These are phyloP conservation scores for Sarcophaga carnaria DNA, from an alignment of 2,888 invertebrate genomes.

Conservation along the genomic window DNA sequence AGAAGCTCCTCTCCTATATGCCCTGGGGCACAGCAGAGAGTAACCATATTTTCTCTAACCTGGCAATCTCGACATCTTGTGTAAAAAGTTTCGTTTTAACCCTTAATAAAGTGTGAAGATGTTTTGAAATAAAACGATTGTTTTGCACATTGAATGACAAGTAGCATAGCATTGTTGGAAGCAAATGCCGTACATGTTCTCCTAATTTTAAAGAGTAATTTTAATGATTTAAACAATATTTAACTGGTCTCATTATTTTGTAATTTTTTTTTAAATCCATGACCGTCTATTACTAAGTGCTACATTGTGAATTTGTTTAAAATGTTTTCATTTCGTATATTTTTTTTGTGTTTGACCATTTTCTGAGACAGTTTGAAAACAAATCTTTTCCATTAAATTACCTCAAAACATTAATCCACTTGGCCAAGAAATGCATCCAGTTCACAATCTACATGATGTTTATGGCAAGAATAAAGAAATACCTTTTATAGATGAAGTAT, in stretches of 20 bases:
- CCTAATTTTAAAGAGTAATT: no score
- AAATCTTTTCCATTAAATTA: constrained; percentile 61
- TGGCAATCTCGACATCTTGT: no score
- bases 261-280: no score
- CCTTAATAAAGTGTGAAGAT: no score
- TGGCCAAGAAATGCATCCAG: constrained; percentile 48
- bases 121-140: no score
- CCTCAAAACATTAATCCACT: constrained; percentile 37
- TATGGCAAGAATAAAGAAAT: constrained; percentile 36
- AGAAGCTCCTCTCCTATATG: no score
- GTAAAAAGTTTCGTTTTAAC: fast-evolving
- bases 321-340: constrained; percentile 3
- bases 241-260: background rate
- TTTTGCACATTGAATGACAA: no score
- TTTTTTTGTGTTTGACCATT: background rate
- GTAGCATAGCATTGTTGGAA: no score
- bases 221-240: background rate
- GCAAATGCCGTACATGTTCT: no score
- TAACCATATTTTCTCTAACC: no score
- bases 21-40: no score
- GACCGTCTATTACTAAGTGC: no score
- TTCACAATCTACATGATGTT: constrained; percentile 41
- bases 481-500: constrained; percentile 51
- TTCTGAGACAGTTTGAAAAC: constrained; percentile 24
- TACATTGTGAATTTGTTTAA: background rate